Percentiles rank a stretch among this genome's conserved stretches.
Evolutionary conservation across 2,113 vertebrate genomes (phyloP).

Genomic region (Myanophis thanlyinensis): DNA sequence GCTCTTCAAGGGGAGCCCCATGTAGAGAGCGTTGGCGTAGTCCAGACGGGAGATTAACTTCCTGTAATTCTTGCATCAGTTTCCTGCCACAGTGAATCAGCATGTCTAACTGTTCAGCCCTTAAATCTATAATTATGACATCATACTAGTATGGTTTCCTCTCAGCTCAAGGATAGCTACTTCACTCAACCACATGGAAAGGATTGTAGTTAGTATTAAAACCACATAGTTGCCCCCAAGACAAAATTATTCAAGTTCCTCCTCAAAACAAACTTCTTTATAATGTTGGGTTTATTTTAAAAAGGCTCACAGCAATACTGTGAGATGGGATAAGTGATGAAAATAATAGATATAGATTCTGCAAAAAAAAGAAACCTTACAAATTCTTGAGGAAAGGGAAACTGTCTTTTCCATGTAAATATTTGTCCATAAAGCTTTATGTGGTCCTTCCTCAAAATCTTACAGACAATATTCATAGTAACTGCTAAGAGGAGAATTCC

Average conservation of each 20-base stretch:
- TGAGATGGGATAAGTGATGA: neutral
- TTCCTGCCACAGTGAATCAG: too few species aligned
- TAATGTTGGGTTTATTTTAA: neutral
- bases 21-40: too few species aligned
- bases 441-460: too few species aligned
- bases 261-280: neutral
- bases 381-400: neutral
- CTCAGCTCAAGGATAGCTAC: neutral
- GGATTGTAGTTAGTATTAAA: neutral
- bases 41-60: too few species aligned
- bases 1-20: too few species aligned
- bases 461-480: too few species aligned
- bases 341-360: neutral
- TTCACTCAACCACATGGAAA: neutral
- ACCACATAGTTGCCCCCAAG: neutral
- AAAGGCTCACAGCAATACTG: neutral
- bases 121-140: too few species aligned
- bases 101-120: too few species aligned
- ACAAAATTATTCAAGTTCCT: neutral
- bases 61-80: too few species aligned
- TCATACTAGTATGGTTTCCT: neutral
- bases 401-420: neutral
- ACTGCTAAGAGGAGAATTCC: too few species aligned
- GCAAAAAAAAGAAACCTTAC: neutral
- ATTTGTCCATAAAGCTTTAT: too few species aligned